A percentile compares a stretch with the other conserved stretches of the same genome.
Conservation (phyloP, 2,113 vertebrate genomes). For the Athene noctua region DNA sequence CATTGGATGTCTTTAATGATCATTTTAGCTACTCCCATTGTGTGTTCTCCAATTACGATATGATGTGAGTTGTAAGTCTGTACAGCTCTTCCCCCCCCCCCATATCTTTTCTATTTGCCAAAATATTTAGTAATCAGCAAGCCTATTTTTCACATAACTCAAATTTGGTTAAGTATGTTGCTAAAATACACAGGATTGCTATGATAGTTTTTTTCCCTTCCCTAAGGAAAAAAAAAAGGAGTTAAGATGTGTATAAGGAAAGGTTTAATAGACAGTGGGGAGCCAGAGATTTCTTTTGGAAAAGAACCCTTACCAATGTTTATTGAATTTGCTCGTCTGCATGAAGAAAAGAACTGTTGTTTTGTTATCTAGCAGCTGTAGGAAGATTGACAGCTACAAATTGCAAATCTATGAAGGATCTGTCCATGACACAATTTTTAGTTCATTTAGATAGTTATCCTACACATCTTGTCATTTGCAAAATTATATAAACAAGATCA, state of each 20-base stretch:
- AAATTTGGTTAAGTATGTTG: constrained; percentile 14
- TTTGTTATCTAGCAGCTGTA: constrained; percentile 73
- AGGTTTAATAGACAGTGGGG: constrained; percentile 12
- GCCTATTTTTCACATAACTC: not conserved
- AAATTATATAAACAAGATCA: constrained; percentile 59
- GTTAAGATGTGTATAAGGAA: not conserved
- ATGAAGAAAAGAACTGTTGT: constrained; percentile 73
- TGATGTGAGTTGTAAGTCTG: constrained; percentile 12
- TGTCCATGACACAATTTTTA: constrained; percentile 44
- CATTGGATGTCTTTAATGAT: constrained; percentile 26
- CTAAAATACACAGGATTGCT: constrained; percentile 15
- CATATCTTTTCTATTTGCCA: not conserved
- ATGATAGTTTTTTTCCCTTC: not conserved
- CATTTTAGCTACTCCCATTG: constrained; percentile 49
- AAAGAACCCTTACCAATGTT: constrained; percentile 46
- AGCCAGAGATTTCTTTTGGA: constrained; percentile 19
- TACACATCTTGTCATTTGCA: constrained; percentile 45
- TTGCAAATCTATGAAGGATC: constrained; percentile 59
- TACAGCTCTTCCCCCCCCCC: not conserved
- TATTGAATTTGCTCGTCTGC: constrained; percentile 70
- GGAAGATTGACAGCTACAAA: constrained; percentile 70
- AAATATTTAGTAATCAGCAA: not conserved
- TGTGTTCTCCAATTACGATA: constrained; percentile 30
- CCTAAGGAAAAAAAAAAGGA: not conserved
- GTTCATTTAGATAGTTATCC: constrained; percentile 56